Evolutionary conservation across 2,797 vertebrate species (phyloP), one percentile per base, ranked within the genome.

Genomic region (Leptatherina wallacei): DNA sequence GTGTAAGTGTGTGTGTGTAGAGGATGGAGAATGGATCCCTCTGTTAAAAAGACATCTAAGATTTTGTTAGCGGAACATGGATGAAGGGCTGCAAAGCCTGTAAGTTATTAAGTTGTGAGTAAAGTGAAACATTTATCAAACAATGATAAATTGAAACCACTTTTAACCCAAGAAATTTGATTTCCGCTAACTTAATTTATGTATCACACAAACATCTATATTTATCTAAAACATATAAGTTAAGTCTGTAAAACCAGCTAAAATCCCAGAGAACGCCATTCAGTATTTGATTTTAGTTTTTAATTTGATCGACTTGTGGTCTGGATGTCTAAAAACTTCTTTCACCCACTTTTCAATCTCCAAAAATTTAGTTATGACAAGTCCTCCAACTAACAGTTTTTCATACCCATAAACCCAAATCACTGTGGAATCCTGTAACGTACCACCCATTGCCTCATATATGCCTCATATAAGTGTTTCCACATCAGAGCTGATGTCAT

Each of bases 21-120:
- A 61, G 56, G 65, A 54, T 68, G 68, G 58, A 63, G 79, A 78
- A 67, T 75, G 59, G 70, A 88, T 85, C 75, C 83, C 84, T 71
- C 33, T 58, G 61, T 88, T 86, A 81, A 55, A 64, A 79, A 74
- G 72, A 78, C 52, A 61, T 65, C 44, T 24, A 57, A 84, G 83
- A 85, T 86, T 85, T 85, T 59, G 90, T 88, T 75, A 84, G 73
- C 22, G 44, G 56, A 82, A 85, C 51, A 61, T 69, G 82, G 88
- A 86, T 51, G 11, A 56, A 57, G 8, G 20, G 57, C 58, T 61
- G 65, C 13, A 29, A 29, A 54, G 52, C 12, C 11, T 30, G 24
- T 6, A 7, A 55, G 24, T 35, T 55, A 29, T 55, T 27, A 54
- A 18, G 44, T 3, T 47, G 52, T 30, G 11, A 55, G 13, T 29